Percentiles rank a stretch among this genome's conserved stretches.
These are phyloP conservation scores for Copidosoma floridanum DNA, from an alignment of 1,140 invertebrate species.

Conservation along the genomic window DNA sequence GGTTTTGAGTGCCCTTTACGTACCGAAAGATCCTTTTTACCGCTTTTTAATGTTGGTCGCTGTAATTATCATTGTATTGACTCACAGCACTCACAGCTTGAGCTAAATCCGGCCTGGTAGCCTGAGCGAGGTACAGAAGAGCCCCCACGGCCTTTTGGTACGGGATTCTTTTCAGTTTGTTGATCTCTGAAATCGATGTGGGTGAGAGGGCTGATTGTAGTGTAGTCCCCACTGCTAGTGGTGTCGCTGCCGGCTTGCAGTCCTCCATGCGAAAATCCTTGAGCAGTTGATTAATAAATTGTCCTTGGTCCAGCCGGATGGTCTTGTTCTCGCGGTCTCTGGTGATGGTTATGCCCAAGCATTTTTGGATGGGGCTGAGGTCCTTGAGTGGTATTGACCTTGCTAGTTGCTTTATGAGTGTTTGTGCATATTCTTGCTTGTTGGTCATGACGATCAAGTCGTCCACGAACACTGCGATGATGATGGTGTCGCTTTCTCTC, in stretches of 20 bases:
- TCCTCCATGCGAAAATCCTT: neutral
- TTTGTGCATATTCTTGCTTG: neutral
- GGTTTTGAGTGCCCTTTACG: constrained; percentile 20
- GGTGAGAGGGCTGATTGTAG: neutral
- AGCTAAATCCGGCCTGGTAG: constrained; percentile 52
- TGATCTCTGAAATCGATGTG: neutral
- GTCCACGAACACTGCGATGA: neutral
- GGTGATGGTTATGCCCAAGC: neutral
- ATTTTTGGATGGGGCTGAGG: neutral
- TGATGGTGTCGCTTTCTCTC: neutral
- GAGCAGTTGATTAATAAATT: neutral
- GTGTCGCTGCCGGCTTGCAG: neutral
- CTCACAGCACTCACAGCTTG: constrained; percentile 42
- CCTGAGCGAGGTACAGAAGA: constrained; percentile 48
- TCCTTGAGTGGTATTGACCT: neutral
- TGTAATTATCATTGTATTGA: neutral
- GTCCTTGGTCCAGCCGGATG: neutral
- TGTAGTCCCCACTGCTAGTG: neutral
- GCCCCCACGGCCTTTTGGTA: constrained; percentile 40
- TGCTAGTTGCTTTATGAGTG: neutral
- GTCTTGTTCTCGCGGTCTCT: neutral
- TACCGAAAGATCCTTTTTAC: constrained; percentile 17
- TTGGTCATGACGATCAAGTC: neutral
- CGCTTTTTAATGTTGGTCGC: neutral
- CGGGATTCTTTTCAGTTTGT: neutral